Conservation (phyloP, 2,797 vertebrate species). For the Coranthus polyacanthus region DNA sequence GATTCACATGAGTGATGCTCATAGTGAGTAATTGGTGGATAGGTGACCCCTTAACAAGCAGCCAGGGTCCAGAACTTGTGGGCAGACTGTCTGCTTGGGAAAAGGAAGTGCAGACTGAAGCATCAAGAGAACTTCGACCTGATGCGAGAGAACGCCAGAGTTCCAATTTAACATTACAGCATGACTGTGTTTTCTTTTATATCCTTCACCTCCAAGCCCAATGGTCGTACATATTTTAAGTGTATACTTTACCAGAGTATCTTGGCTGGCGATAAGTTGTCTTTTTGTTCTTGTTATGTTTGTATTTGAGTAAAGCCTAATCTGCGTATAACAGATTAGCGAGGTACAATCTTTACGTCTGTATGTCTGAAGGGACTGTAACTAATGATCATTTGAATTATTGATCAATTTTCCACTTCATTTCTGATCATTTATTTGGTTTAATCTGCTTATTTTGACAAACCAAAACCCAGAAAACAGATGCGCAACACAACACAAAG, state of each 20-base stretch:
- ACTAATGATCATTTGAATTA: no score
- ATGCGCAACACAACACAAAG: no score
- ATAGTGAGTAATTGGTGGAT: slow-evolving; percentile 16
- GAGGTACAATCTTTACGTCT: background rate
- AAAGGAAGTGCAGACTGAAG: background rate
- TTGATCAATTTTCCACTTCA: no score
- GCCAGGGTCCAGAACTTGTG: background rate
- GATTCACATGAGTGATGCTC: slow-evolving; percentile 29
- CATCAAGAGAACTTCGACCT: background rate
- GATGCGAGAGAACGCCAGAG: background rate
- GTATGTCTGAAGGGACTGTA: no score
- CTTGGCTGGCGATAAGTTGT: background rate
- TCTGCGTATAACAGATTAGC: slow-evolving; percentile 9
- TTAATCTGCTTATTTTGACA: no score
- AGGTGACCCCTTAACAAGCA: slow-evolving; percentile 18
- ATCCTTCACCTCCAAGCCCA: background rate
- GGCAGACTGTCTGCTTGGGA: slow-evolving; percentile 1
- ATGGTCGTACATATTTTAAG: background rate
- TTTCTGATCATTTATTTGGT: no score
- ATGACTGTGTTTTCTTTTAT: background rate
- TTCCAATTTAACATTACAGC: background rate
- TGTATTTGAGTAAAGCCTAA: background rate
- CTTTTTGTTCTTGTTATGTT: background rate
- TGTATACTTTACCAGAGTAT: background rate
- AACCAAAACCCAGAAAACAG: no score